Evolutionary conservation across 2,797 vertebrate species (phyloP).

Genomic region (Carduelis carduelis): DNA sequence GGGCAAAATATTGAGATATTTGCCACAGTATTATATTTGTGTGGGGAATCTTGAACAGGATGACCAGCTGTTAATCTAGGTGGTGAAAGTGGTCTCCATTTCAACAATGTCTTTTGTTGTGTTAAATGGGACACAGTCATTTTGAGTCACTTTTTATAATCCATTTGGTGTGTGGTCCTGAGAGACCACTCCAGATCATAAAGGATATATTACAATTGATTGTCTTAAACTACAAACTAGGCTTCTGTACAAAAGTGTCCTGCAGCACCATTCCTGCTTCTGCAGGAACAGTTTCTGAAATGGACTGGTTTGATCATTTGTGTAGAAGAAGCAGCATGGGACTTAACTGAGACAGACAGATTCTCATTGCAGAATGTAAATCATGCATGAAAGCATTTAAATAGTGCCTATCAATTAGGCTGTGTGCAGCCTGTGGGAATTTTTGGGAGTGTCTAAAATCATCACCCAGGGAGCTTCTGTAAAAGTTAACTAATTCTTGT

Average conservation of each 20-base stretch:
- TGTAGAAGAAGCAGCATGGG: background rate
- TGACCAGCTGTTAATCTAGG: background rate
- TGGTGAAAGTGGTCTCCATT: background rate
- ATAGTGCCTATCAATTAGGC: background rate
- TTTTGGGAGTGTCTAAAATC: background rate
- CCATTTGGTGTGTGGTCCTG: background rate
- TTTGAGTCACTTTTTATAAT: background rate
- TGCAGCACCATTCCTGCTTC: background rate
- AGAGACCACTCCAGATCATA: background rate
- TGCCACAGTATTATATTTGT: background rate
- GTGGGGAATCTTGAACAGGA: background rate
- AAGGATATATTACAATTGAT: background rate
- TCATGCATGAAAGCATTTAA: background rate
- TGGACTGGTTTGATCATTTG: background rate
- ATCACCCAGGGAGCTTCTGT: background rate
- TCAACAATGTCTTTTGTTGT: background rate
- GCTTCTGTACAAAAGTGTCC: background rate
- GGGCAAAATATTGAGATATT: background rate
- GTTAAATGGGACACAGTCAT: accelerated
- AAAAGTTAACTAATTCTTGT: background rate
- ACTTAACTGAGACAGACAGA: background rate
- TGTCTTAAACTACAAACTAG: background rate
- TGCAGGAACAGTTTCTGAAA: background rate
- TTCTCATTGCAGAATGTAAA: background rate
- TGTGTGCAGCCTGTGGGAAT: background rate